A percentile compares a stretch with the other conserved stretches of the same genome.
phyloP scores from a whole-genome alignment of 2,113 vertebrate species.

The Alethe diademata region DNA sequence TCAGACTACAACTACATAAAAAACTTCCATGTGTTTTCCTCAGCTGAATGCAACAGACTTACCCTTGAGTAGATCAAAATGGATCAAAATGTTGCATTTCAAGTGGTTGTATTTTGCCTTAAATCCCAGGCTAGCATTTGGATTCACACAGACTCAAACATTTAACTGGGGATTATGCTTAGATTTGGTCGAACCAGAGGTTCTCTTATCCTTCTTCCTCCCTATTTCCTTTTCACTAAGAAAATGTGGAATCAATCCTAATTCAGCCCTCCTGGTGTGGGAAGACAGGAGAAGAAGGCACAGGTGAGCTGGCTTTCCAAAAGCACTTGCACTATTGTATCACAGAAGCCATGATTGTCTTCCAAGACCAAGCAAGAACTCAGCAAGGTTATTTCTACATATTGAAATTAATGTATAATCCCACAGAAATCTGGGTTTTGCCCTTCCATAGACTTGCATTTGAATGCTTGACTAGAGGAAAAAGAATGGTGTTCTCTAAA shows the following conservation, averaged over 20 bases:
- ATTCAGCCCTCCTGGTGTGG: not conserved
- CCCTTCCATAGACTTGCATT: not conserved
- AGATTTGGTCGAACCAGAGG: not conserved
- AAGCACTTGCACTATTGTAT: accelerated
- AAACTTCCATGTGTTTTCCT: not conserved
- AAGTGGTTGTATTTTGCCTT: not conserved
- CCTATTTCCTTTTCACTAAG: not conserved
- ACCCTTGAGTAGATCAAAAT: not conserved
- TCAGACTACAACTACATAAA: not conserved
- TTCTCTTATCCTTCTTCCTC: not conserved
- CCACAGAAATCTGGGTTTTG: not conserved
- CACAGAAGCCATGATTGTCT: not conserved
- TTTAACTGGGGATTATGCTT: not conserved
- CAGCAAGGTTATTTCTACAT: not conserved
- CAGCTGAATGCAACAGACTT: not conserved
- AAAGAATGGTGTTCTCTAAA: not conserved
- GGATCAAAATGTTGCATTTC: not conserved
- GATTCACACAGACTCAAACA: not conserved
- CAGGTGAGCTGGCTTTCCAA: not conserved
- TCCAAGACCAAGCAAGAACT: not conserved
- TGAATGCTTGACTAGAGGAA: not conserved
- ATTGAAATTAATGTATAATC: not conserved
- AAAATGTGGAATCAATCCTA: not conserved
- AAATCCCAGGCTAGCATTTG: not conserved
- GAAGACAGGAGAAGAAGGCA: not conserved